These are phyloP conservation scores for Martes martes DNA, from an alignment of 2,113 vertebrate species.

Conservation along the genomic window DNA sequence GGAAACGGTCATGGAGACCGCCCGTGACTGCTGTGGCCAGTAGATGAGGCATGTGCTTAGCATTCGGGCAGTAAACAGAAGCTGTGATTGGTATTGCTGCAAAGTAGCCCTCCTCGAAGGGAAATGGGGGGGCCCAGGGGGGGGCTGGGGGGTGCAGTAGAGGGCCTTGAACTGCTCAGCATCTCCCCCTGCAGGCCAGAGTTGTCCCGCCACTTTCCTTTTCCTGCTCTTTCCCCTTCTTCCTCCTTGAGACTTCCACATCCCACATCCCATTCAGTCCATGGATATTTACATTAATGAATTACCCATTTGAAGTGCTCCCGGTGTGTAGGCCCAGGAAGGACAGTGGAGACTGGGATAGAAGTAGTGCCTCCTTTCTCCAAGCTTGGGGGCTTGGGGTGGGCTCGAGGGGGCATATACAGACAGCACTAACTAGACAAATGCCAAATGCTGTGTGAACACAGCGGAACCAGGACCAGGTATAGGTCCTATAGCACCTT, in stretches of 20 bases:
- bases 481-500: not conserved
- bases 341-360: not conserved
- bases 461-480: not conserved
- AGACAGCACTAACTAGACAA: not conserved
- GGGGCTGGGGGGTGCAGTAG: not conserved
- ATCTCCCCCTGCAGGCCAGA: not conserved
- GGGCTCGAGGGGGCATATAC: no score
- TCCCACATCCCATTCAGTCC: not conserved
- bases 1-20: accelerated
- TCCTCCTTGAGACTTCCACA: not conserved
- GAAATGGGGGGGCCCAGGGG: no score
- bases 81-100: not conserved
- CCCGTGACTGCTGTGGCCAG: not conserved
- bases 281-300: not conserved
- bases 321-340: not conserved
- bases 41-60: not conserved
- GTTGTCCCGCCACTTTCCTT: not conserved
- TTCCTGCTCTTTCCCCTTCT: not conserved
- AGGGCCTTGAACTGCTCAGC: not conserved
- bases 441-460: not conserved
- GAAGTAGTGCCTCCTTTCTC: not conserved
- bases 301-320: not conserved
- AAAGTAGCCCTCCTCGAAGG: not conserved
- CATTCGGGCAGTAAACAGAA: not conserved
- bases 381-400: not conserved